Conservation (phyloP, 2,888 invertebrate genomes). For the Fragum sueziense region DNA sequence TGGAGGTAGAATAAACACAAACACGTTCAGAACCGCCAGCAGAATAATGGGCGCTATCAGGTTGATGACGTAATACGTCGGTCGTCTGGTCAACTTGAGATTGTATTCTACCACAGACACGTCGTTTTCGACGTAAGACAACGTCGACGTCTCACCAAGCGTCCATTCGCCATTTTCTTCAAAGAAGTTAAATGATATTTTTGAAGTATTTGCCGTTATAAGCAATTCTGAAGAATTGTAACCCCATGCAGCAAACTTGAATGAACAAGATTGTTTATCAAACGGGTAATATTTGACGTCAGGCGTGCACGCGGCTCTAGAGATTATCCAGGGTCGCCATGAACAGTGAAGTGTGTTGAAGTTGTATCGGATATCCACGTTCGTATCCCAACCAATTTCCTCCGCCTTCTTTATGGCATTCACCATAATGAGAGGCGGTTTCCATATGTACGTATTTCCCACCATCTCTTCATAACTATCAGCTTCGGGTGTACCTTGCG, state of each 20-base stretch:
- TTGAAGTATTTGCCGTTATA: neutral
- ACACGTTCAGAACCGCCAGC: slow-evolving; percentile 33
- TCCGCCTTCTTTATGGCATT: slow-evolving; percentile 32
- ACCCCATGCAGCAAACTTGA: slow-evolving; percentile 40
- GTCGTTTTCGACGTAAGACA: neutral
- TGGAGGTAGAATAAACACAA: slow-evolving; percentile 40
- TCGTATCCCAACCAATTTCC: slow-evolving; percentile 34
- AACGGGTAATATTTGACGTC: slow-evolving; percentile 45
- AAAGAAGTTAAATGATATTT: slow-evolving; percentile 19
- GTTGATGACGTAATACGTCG: slow-evolving; percentile 39
- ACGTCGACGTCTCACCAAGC: slow-evolving; percentile 15
- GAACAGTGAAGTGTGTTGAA: slow-evolving; percentile 20
- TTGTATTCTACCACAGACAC: slow-evolving; percentile 32
- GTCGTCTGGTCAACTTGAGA: slow-evolving; percentile 23
- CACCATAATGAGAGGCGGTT: slow-evolving; percentile 39
- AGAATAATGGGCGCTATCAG: slow-evolving; percentile 34
- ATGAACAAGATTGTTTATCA: slow-evolving; percentile 37
- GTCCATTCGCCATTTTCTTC: slow-evolving; percentile 45
- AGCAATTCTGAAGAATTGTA: slow-evolving; percentile 27
- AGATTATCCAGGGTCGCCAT: slow-evolving; percentile 39
- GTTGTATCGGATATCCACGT: slow-evolving; percentile 26
- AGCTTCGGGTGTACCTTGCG: neutral
- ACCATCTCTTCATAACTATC: slow-evolving; percentile 14
- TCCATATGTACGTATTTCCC: slow-evolving; percentile 28
- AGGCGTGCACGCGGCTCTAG: slow-evolving; percentile 30